Conservation (phyloP, 2,888 invertebrate genomes). For the Acanthosepion esculentum region DNA sequence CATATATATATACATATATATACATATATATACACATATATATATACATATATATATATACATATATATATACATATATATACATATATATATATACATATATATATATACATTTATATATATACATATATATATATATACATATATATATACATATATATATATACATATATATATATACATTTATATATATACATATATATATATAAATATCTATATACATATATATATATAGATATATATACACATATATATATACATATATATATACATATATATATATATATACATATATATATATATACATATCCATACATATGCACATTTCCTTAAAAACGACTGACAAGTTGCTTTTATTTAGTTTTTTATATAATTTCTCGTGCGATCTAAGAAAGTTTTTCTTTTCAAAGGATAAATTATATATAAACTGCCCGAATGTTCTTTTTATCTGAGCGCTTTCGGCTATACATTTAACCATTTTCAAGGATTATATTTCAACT, state of each 20-base stretch:
- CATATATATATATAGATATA: neutral
- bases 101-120: neutral
- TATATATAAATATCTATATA: neutral
- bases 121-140: neutral
- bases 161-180: neutral
- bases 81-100: neutral
- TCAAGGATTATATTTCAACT: no score
- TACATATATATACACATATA: slow-evolving; percentile 1
- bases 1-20: neutral
- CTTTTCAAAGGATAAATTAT: no score
- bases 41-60: neutral
- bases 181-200: slow-evolving; percentile 23
- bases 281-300: no score
- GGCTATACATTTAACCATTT: no score
- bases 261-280: neutral
- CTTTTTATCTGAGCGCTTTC: no score
- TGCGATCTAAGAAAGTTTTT: no score
- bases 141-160: slow-evolving; percentile 10
- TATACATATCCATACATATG: no score
- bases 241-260: neutral
- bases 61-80: neutral
- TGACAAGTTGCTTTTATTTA: no score
- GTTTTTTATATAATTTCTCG: no score
- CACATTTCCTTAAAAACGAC: no score
- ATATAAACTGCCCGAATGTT: no score